These are phyloP conservation scores for Ciconia nigra DNA, from an alignment of 2,797 vertebrate genomes.

Conservation along the genomic window DNA sequence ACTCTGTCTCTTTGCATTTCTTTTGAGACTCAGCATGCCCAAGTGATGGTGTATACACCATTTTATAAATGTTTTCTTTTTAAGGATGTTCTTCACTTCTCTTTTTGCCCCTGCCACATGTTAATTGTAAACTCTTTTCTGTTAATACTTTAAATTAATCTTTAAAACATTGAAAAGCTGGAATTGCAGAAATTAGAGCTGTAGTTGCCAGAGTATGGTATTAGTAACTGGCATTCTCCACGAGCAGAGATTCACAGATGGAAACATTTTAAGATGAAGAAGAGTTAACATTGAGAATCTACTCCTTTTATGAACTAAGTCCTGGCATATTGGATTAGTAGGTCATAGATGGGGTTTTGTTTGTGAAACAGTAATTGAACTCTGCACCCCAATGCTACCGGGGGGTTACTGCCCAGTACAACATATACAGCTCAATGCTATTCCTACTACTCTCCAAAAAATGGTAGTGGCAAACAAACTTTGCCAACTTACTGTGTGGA, in stretches of 20 bases:
- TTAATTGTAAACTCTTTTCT: conserved; percentile 37
- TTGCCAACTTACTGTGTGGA: not conserved
- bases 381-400: not conserved
- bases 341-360: not conserved
- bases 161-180: not conserved
- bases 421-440: not conserved
- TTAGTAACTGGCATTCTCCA: not conserved
- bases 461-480: not conserved
- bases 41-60: conserved; percentile 14
- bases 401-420: not conserved
- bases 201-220: not conserved
- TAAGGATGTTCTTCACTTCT: not conserved
- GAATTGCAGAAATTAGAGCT: not conserved
- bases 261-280: not conserved
- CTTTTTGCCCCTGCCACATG: not conserved
- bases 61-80: conserved; percentile 47
- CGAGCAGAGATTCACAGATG: not conserved
- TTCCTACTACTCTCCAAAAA: not conserved
- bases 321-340: not conserved
- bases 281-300: not conserved
- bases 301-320: not conserved
- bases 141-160: conserved; percentile 9
- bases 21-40: conserved; percentile 17
- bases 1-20: conserved; percentile 40
- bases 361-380: not conserved